Percentiles rank a stretch among this genome's conserved stretches.
These are phyloP conservation scores for Sinosuthora webbiana DNA, from an alignment of 2,113 vertebrate genomes.

Conservation along the genomic window DNA sequence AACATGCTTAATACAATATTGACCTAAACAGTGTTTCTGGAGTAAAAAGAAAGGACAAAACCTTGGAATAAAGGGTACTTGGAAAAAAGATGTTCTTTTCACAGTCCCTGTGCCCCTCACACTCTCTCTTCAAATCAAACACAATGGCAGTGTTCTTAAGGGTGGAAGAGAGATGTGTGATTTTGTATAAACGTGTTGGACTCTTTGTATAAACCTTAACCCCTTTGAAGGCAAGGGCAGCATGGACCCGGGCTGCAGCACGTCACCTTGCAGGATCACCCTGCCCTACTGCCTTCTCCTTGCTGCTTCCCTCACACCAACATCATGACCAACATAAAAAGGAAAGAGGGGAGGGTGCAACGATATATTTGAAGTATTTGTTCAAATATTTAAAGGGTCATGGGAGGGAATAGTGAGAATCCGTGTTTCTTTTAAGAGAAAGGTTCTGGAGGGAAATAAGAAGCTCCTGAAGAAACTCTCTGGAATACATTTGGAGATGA, in stretches of 20 bases:
- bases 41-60: background rate
- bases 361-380: background rate
- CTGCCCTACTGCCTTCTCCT: background rate
- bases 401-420: background rate
- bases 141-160: background rate
- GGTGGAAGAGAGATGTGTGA: background rate
- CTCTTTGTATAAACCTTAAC: background rate
- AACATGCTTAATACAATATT: background rate
- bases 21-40: background rate
- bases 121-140: background rate
- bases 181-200: background rate
- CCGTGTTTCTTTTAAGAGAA: background rate
- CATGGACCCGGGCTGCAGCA: fast-evolving
- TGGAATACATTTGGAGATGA: background rate
- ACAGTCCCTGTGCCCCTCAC: background rate
- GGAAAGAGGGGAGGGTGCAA: background rate
- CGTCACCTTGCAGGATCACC: background rate
- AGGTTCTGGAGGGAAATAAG: background rate
- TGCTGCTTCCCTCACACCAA: background rate
- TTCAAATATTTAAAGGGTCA: background rate
- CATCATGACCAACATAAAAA: background rate
- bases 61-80: too few relatives aligned
- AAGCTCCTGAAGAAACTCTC: background rate
- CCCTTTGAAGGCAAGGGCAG: background rate
- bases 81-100: background rate